Base-by-base conservation (phyloP, 2,888 invertebrate genomes). In the Diarsia brunnea region DNA sequence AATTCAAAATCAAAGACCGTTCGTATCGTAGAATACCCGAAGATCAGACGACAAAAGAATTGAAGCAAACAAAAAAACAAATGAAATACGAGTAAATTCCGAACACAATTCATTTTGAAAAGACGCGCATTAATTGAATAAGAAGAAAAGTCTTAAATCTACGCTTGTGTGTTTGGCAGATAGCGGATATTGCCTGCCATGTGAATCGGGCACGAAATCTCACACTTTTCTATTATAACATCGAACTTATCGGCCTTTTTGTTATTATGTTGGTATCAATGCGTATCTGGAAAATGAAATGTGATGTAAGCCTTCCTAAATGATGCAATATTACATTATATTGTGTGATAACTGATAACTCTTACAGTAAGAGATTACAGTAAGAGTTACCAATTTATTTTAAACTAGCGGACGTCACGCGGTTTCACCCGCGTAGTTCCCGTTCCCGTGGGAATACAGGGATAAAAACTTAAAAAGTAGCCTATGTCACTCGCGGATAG, bases 111-210 rank as follows among this genome's bases (percentile, higher is more conserved):
- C 68, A 12, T 68, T 64, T 55, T 70, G 38, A 64, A 78, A 86
- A 80, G 78, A 69, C 77, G 53, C 78, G 70, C 81, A 81, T 88
- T 87, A 80, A 85, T 84, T 85, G 81, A 86, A 88, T 87, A 87
- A 88, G 75, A 82, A 63, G 14, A n/a, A 19, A 84, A 81, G 70
- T 80, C 77, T 82, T 81, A 81, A 70, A 70, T 76, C 24, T 51
- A 49, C 51, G 60, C 53, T 77, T 80, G 74, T 84, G 79, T 78
- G 74, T 78, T 78, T 81, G 64, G 64, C 81, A 83, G 51, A 60
- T 27, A 58, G 63, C 79, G 83, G 79, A 84, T 88, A 86, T 86
- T 86, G 79, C 73, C 75, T 82, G 81, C 80, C 75, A 75, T 80
- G 53, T 67, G 69, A 43, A 86, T 74, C 70, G 67, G 69, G 73